Evolutionary conservation across 2,113 vertebrate genomes (phyloP), one percentile per base, ranked within the genome.

Genomic region (Ceyx cyanopectus): DNA sequence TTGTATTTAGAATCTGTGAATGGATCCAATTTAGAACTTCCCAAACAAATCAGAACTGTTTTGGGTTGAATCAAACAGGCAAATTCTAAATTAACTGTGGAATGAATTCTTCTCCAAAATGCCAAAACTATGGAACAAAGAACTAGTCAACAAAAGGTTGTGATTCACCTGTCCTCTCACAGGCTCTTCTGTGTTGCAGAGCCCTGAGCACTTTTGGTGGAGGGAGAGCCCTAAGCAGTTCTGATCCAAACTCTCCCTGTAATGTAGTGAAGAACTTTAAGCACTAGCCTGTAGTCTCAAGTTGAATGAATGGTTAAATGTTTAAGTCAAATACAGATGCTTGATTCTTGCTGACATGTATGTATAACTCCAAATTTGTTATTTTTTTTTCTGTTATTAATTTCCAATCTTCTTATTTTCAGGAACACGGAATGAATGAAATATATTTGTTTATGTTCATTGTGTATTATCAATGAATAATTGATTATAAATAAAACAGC

Each of bases 311-410:
- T 23, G 26, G 43, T 51, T 94, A 84, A 78, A 83, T 34, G 9
- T 91, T 84, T 60, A 81, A 89, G n/a, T 53, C 26, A 32, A 87
- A 77, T 58, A 81, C 70, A 78, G 88, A 81, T 81, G 58, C 53
- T 75, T 83, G 34, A 74, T 93, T 74, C 40, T 76, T 67, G 6
- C 34, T 92, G 68, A 24, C 56, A 67, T 3, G 3, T 16, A 67
- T 23, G 4, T 74, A 1, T 66, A 56, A 53, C 24, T 87, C 26
- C 48, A 90, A 11, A 23, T 60, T 80, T 30, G 10, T 15, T 37
- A 74, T 34, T 34, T 34, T 34, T 5, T 77, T 80, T 67, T 67
- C 29, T 69, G 22, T 30, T 58, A 9, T 21, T 91, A 7, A 14
- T 91, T 76, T 80, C 30, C 30, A 50, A 12, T 34, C 10, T 83